Evolutionary conservation across 2,113 vertebrate genomes (phyloP), one percentile per base, ranked within the genome.

Genomic region (Panurus biarmicus): DNA sequence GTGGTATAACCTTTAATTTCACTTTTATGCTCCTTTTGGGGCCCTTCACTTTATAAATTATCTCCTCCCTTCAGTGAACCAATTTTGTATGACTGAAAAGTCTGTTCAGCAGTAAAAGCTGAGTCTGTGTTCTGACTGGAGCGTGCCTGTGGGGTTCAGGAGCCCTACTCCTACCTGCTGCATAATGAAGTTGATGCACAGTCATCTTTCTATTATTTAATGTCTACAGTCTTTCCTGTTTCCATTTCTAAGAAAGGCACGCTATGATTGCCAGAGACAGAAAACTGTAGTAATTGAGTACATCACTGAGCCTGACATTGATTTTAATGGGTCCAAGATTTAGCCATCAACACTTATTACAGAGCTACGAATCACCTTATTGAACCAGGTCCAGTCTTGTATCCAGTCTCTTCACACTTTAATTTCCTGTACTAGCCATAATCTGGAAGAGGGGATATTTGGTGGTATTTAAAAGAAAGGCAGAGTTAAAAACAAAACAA

Each of bases 371-470:
- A 84, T 94, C 90, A 94, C 23, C 40, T 71, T 60, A 70, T 67
- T 90, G 93, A 93, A 71, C 53, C 28, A 77, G 72, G 56, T 83
- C 66, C 71, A 87, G 51, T 64, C 67, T 74, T 95, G 58, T 57
- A 91, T 69, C 56, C 75, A 95, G 48, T n/a, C 48, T 88, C 61
- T 94, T 95, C 90, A 86, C 83, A 90, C 80, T 96, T 96, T 96
- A 96, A 96, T 95, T 96, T 96, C 90, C 96, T 95, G 90, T 90
- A 53, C 44, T 71, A 90, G 51, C 75, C 79, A 93, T 74, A 84
- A 84, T 60, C 44, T 95, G 53, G 75, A 81, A 91, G 28, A 77
- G 12, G 56, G 25, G 40, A 67, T 90, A 84, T 90, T 85, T 92
- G 73, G 79, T 81, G 64, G 51, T 67, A 26, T 70, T 91, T 79